These are phyloP conservation scores for Spheniscus humboldti DNA, from an alignment of 2,797 vertebrate species.

Conservation along the genomic window DNA sequence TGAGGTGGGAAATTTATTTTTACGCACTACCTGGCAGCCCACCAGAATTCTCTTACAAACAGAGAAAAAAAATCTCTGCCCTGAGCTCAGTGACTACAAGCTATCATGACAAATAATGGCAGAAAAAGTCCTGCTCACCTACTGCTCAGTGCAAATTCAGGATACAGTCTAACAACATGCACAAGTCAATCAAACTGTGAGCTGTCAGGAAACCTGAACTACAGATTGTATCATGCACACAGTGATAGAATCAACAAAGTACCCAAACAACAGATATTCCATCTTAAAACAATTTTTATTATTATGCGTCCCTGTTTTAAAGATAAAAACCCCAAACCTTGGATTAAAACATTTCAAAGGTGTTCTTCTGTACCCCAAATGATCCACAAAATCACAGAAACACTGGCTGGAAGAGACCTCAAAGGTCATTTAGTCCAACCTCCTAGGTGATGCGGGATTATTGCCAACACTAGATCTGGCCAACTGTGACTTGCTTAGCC, in stretches of 20 bases:
- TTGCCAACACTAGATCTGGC: not conserved
- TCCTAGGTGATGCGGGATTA: not conserved
- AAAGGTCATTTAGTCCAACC: not conserved
- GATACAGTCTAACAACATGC: not conserved
- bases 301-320: not conserved
- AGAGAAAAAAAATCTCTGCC: not conserved
- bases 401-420: not conserved
- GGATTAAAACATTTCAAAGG: not conserved
- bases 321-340: not conserved
- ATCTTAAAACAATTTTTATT: not conserved
- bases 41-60: not conserved
- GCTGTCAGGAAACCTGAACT: not conserved
- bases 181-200: not conserved
- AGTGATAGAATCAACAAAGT: not conserved
- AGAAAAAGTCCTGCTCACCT: not conserved
- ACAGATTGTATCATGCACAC: not conserved
- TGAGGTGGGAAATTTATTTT: not conserved
- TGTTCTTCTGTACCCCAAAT: not conserved
- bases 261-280: not conserved
- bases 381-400: not conserved
- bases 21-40: not conserved
- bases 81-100: not conserved
- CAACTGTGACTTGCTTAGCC: not conserved
- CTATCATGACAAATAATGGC: not conserved
- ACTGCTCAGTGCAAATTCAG: not conserved